Conservation (phyloP, 1,140 invertebrate genomes). For the Diploscapter pachys region DNA sequence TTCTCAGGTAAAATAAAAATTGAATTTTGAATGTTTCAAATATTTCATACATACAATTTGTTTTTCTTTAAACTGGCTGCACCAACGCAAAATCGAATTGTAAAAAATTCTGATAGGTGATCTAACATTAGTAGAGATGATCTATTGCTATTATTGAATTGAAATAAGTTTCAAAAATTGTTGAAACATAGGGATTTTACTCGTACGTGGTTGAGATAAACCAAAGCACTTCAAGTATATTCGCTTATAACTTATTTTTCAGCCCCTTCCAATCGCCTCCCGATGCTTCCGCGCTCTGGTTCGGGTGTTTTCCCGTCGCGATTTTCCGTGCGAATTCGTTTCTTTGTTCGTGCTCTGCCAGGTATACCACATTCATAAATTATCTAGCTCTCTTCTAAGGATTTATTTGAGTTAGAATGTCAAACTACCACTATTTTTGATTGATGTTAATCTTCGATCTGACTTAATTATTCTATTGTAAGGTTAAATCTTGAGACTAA, state of each 20-base stretch:
- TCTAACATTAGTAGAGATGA: no score
- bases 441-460: not conserved
- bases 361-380: no score
- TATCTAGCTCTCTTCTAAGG: no score
- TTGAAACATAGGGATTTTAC: no score
- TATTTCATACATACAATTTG: no score
- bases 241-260: not conserved
- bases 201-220: no score
- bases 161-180: not conserved
- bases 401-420: constrained; percentile 80
- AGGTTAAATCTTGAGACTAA: not conserved
- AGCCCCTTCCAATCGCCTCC: constrained; percentile 4
- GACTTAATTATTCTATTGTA: no score
- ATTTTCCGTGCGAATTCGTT: constrained; percentile 96
- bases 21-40: not conserved
- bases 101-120: no score
- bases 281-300: constrained; percentile 28
- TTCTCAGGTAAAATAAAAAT: constrained; percentile 4
- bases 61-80: no score
- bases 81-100: constrained; percentile 72
- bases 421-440: not conserved
- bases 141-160: not conserved
- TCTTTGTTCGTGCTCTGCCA: constrained; percentile 94
- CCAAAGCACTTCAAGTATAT: not conserved
- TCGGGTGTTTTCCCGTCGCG: constrained; percentile 63